Conservation (phyloP, 2,797 vertebrate species). For the Takifugu ocellatus region DNA sequence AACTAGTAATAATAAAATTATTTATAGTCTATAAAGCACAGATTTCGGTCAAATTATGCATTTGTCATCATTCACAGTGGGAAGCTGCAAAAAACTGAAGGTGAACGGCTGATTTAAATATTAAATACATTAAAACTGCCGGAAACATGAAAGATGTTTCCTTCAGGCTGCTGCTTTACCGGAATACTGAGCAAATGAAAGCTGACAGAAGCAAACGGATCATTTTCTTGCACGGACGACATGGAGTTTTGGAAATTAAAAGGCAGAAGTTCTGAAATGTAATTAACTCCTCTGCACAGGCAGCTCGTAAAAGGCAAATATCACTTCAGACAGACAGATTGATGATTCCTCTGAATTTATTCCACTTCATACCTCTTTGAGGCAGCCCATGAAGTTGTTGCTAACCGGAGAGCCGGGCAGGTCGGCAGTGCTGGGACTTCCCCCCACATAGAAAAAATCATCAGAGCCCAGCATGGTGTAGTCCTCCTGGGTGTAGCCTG, state of each 20-base stretch:
- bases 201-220: slow-evolving; percentile 69
- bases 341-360: slow-evolving; percentile 9
- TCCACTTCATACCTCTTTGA: slow-evolving; percentile 87
- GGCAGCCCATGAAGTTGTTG: slow-evolving; percentile 99
- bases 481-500: slow-evolving; percentile 99
- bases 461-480: slow-evolving; percentile 99
- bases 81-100: too few relatives aligned
- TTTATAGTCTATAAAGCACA: too few relatives aligned
- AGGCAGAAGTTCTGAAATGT: slow-evolving; percentile 50
- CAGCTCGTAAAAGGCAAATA: slow-evolving; percentile 31
- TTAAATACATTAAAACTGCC: slow-evolving; percentile 38
- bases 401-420: slow-evolving; percentile 97
- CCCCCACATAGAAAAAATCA: slow-evolving; percentile 99
- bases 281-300: slow-evolving; percentile 51
- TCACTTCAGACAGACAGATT: neutral
- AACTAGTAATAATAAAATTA: too few relatives aligned
- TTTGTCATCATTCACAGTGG: too few relatives aligned
- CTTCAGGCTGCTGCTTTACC: slow-evolving; percentile 28
- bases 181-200: slow-evolving; percentile 62
- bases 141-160: slow-evolving; percentile 45
- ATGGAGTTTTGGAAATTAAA: slow-evolving; percentile 58
- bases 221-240: slow-evolving; percentile 58
- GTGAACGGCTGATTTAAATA: too few relatives aligned
- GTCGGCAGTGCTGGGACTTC: slow-evolving; percentile 97
- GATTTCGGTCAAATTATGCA: too few relatives aligned